These are phyloP conservation scores for Pseudomyrmex cubaensis DNA, from an alignment of 1,140 invertebrate species.

Conservation along the genomic window DNA sequence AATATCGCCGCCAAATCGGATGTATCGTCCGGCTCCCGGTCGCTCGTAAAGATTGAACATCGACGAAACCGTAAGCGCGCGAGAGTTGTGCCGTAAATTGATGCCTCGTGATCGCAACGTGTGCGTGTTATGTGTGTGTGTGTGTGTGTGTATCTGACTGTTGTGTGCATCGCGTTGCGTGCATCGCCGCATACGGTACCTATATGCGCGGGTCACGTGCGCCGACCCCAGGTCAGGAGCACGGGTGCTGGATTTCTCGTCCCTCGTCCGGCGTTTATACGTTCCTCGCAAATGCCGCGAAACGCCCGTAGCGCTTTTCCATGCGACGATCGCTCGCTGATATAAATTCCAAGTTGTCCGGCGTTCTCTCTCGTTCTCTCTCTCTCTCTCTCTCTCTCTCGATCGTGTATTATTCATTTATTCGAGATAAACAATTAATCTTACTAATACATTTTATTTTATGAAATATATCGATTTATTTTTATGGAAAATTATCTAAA, in stretches of 20 bases:
- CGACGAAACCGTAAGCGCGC: conserved; percentile 64
- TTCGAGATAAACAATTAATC: no score
- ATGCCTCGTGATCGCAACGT: conserved; percentile 37
- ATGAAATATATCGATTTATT: no score
- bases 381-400: no score
- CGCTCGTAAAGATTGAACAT: conserved; percentile 64
- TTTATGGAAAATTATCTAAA: no score
- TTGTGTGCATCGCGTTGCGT: conserved; percentile 63
- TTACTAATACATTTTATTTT: no score
- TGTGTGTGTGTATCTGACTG: not conserved
- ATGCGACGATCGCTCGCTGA: conserved; percentile 8
- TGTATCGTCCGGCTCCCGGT: conserved; percentile 56
- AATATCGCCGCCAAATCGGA: conserved; percentile 56
- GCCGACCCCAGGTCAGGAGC: conserved; percentile 63
- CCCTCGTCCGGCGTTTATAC: conserved; percentile 3
- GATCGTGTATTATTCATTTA: no score
- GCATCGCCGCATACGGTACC: conserved; percentile 55
- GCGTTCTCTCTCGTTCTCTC: no score
- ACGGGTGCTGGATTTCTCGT: conserved; percentile 56
- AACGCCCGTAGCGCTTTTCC: conserved; percentile 29
- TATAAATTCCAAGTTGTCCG: conserved; percentile 12
- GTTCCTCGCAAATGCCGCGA: conserved; percentile 19
- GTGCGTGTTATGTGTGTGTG: not conserved
- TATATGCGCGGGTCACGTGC: conserved; percentile 59
- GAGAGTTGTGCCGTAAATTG: conserved; percentile 63